Evolutionary conservation across 2,113 vertebrate species (phyloP).

Genomic region (Chlamydotis undulata): DNA sequence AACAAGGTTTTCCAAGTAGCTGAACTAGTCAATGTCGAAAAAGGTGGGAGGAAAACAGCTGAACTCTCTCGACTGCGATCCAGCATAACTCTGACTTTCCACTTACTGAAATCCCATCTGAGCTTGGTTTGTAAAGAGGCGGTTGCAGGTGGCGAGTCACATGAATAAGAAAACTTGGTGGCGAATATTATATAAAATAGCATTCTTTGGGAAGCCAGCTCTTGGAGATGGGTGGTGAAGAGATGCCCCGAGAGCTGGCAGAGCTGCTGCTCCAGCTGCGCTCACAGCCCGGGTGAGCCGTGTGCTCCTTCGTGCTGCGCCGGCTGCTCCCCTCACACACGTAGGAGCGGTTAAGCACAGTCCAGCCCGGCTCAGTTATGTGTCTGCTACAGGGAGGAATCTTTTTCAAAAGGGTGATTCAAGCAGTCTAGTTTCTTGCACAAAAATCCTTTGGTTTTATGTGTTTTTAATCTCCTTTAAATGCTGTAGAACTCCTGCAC

Average conservation of each 20-base stretch:
- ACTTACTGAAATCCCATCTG: background rate
- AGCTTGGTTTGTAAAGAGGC: background rate
- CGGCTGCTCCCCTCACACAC: background rate
- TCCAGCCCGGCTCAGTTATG: background rate
- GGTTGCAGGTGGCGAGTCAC: background rate
- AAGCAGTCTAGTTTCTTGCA: no score
- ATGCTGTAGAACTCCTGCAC: background rate
- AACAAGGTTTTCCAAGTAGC: background rate
- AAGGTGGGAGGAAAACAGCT: background rate
- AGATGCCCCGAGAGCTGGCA: background rate
- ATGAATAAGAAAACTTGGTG: background rate
- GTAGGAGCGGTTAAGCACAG: rapidly evolving
- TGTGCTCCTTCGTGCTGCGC: rapidly evolving
- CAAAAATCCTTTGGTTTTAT: background rate
- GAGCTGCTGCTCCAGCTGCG: rapidly evolving
- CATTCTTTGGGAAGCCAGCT: no score
- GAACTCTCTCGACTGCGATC: background rate
- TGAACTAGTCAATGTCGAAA: background rate
- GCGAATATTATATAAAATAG: background rate
- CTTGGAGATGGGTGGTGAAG: background rate
- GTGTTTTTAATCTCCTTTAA: background rate
- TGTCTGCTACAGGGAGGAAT: background rate
- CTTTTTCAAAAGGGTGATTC: background rate
- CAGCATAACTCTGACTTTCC: background rate
- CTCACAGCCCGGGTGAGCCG: no score